Conservation (phyloP, 2,113 vertebrate species). For the Mus pahari region DNA sequence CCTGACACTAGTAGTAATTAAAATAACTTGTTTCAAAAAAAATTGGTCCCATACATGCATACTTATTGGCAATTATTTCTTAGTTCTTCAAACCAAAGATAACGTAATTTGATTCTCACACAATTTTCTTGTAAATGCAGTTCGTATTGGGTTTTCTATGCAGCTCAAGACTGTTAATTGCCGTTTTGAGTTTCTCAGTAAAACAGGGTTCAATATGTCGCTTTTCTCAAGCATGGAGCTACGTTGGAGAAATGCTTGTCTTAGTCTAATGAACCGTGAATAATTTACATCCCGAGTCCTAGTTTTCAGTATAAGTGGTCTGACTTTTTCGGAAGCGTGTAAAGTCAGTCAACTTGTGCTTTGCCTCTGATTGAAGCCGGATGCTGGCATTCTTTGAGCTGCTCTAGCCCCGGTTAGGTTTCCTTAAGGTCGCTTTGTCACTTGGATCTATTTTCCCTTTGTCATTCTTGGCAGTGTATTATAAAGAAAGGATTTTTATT, state of each 20-base stretch:
- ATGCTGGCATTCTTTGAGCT: constrained; percentile 44
- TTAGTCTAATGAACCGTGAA: constrained; percentile 90
- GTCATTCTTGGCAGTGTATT: constrained; percentile 42
- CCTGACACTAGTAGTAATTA: constrained; percentile 89
- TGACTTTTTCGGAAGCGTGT: constrained; percentile 85
- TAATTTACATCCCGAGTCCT: constrained; percentile 89
- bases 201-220: constrained; percentile 89
- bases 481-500: constrained; percentile 6
- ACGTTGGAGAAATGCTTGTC: constrained; percentile 88
- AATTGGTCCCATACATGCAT: constrained; percentile 89
- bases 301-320: constrained; percentile 86
- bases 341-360: constrained; percentile 85
- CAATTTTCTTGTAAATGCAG: constrained; percentile 89
- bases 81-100: constrained; percentile 90
- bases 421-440: constrained; percentile 17
- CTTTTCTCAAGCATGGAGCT: constrained; percentile 87
- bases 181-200: constrained; percentile 88
- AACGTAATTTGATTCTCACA: constrained; percentile 91
- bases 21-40: constrained; percentile 90
- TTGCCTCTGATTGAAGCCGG: constrained; percentile 85
- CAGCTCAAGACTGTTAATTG: constrained; percentile 89
- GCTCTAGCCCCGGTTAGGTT: neutral
- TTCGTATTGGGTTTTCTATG: constrained; percentile 88
- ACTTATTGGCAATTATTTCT: constrained; percentile 92
- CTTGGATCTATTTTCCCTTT: constrained; percentile 60